Evolutionary conservation across 2,113 vertebrate species (phyloP), one percentile per base, ranked within the genome.

Genomic region (Prietella phreatophila): DNA sequence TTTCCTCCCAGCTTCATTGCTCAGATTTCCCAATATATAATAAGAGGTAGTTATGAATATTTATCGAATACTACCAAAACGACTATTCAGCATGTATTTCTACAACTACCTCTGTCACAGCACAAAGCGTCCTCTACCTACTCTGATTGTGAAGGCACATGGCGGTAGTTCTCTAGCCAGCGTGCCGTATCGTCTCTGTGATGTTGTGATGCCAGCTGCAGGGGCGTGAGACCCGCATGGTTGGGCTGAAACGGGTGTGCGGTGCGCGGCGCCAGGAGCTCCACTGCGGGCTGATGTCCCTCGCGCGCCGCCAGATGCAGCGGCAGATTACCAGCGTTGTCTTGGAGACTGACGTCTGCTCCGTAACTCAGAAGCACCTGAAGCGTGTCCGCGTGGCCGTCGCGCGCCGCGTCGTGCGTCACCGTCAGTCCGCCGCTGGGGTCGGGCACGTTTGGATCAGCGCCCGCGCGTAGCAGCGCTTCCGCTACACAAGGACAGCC

Each of bases 321-420:
- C 39, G 97, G 97, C 88, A 98, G 94, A 94, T 98, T 97, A 33
- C 97, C 97, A 22, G 93, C 90, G 10, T 88, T 73, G 85, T 99
- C 97, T 88, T 92, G 91, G 0, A 97, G 79, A 92, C 97, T 98
- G 56, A 96, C 94, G 82, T 98, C 95, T 17, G 97, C 97, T 20
- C 95, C 89, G 87, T 96, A 93, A 58, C 94, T 92, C 91, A 96
- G 89, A 88, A 99, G 94, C 91, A 94, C 79, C 13, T 80, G 79
- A 76, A 99, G 93, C 63, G 96, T 96, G 88, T 98, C 96, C 91
- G 93, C 90, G 91, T 96, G 97, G 0, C 98, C 98, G 33, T 96
- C 97, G 56, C 97, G 95, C 87, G 98, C 97, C 1, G 96, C 96
- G 87, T 99, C 98, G 85, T 99, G 98, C 27, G 94, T 93, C 33